Evolutionary conservation across 2,888 invertebrate species (phyloP).

Genomic region (Elegia similella): DNA sequence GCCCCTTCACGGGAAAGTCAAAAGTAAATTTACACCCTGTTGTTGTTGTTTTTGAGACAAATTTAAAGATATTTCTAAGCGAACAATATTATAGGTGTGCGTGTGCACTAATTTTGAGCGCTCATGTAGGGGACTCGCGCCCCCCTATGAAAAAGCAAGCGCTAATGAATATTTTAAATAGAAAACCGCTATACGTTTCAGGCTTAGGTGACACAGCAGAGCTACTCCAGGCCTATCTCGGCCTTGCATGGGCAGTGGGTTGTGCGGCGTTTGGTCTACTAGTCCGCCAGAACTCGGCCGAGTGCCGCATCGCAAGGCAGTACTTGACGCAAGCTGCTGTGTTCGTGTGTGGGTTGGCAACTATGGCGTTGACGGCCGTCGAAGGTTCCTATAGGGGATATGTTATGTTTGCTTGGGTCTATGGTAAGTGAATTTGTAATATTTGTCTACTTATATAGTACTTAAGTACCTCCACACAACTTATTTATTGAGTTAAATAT

Average conservation of each 20-base stretch:
- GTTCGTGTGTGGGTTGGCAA: slow-evolving; percentile 89
- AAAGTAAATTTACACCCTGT: too few species aligned
- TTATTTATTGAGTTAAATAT: too few species aligned
- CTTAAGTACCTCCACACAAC: too few species aligned
- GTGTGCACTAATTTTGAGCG: too few species aligned
- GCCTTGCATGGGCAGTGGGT: slow-evolving; percentile 91
- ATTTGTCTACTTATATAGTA: too few species aligned
- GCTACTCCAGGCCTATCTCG: slow-evolving; percentile 87
- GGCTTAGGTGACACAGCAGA: slow-evolving; percentile 83
- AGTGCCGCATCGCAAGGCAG: slow-evolving; percentile 92
- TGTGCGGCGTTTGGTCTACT: slow-evolving; percentile 90
- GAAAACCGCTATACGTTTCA: slow-evolving; percentile 28
- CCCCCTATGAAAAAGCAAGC: too few species aligned
- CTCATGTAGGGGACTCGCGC: too few species aligned
- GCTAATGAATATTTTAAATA: too few species aligned
- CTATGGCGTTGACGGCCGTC: slow-evolving; percentile 88
- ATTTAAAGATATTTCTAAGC: too few species aligned
- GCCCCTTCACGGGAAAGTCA: too few species aligned
- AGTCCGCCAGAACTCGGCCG: slow-evolving; percentile 90
- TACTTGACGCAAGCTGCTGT: slow-evolving; percentile 91
- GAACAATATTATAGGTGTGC: too few species aligned
- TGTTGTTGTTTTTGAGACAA: too few species aligned
- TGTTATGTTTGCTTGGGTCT: slow-evolving; percentile 91
- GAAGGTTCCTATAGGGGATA: slow-evolving; percentile 89
- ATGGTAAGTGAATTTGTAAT: slow-evolving; percentile 73